phyloP scores from a whole-genome alignment of 2,888 invertebrate species.

The Bruchidius siliquastri region DNA sequence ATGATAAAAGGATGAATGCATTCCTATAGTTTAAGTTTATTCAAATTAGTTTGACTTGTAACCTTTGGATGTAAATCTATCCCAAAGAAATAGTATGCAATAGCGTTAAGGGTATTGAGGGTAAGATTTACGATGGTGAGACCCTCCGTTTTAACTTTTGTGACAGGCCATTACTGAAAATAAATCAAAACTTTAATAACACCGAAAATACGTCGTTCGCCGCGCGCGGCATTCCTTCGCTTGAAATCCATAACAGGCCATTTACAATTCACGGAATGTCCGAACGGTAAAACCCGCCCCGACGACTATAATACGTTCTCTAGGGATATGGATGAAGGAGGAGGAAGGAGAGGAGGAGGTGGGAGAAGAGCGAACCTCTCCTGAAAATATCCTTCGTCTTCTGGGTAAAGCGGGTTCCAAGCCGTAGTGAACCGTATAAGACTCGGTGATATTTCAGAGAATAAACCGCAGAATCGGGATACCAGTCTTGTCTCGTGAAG shows the following conservation, averaged over 20 bases:
- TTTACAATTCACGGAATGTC: background rate
- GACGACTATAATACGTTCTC: background rate
- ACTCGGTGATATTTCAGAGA: background rate
- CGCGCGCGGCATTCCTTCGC: background rate
- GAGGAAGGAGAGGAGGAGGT: background rate
- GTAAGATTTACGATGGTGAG: background rate
- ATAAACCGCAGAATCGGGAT: background rate
- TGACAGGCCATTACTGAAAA: background rate
- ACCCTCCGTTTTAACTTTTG: background rate
- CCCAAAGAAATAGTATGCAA: background rate
- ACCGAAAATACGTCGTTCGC: background rate
- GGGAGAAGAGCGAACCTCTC: background rate
- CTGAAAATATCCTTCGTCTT: background rate
- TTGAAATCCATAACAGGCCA: background rate
- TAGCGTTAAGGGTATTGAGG: background rate
- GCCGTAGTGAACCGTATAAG: background rate
- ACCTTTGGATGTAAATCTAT: too few relatives aligned
- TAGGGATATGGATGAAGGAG: background rate
- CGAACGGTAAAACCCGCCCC: background rate
- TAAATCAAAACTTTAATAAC: background rate
- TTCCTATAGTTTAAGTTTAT: too few relatives aligned
- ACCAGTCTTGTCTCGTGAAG: background rate
- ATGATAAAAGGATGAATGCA: too few relatives aligned
- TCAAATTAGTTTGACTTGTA: too few relatives aligned
- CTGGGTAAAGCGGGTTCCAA: background rate